phyloP scores from a whole-genome alignment of 2,888 invertebrate species.

The Drosophila multiciliata region DNA sequence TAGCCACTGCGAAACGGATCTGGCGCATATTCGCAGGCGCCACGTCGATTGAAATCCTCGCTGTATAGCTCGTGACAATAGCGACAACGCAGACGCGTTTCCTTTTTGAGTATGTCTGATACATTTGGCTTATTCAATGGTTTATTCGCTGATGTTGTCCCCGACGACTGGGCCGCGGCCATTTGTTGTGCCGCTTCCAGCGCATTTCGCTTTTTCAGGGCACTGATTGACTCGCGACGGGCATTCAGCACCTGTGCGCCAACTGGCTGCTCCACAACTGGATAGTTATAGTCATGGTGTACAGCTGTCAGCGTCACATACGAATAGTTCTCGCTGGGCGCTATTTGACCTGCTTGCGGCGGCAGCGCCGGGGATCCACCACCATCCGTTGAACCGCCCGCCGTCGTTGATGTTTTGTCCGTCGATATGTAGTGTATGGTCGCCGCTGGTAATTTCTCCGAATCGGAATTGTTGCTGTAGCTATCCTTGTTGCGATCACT shows the following conservation, averaged over 20 bases:
- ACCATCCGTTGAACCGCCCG: conserved; percentile 42
- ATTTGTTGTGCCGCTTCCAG: conserved; percentile 84
- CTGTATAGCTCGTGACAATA: conserved; percentile 93
- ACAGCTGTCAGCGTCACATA: conserved; percentile 93
- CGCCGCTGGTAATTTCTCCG: conserved; percentile 78
- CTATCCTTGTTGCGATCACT: conserved; percentile 79
- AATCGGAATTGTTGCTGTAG: conserved; percentile 78
- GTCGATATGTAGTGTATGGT: conserved; percentile 88
- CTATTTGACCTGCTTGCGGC: conserved; percentile 73
- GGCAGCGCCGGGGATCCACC: conserved; percentile 38
- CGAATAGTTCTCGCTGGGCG: conserved; percentile 89
- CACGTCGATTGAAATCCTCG: conserved; percentile 93
- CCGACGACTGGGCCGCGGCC: conserved; percentile 82
- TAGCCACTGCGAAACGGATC: conserved; percentile 93
- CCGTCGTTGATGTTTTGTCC: conserved; percentile 80
- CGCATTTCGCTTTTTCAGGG: conserved; percentile 88
- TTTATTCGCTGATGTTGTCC: conserved; percentile 78
- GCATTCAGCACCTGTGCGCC: conserved; percentile 83
- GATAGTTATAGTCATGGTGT: conserved; percentile 94
- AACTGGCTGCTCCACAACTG: conserved; percentile 86
- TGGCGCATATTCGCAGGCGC: conserved; percentile 94
- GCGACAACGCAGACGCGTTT: conserved; percentile 86
- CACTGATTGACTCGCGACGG: conserved; percentile 87
- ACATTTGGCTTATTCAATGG: conserved; percentile 74
- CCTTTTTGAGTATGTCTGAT: conserved; percentile 80